phyloP scores from a whole-genome alignment of 2,888 invertebrate species.

The Fissipunctia ypsillon region DNA sequence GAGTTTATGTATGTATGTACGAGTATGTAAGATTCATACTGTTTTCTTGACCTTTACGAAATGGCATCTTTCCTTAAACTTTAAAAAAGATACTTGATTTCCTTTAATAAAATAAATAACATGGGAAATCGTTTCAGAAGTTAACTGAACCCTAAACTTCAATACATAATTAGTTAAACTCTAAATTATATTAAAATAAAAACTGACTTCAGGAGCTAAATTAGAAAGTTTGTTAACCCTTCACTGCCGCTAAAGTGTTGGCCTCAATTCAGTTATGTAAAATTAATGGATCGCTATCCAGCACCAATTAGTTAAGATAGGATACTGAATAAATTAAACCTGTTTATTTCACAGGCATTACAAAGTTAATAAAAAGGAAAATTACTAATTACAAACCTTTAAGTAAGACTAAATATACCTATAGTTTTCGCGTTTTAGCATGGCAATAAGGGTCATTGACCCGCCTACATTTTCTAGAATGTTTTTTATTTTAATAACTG shows the following conservation, averaged over 20 bases:
- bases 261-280: constrained; percentile 54
- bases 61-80: not conserved
- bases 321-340: constrained; percentile 50
- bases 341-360: constrained; percentile 21
- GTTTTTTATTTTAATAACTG: not conserved
- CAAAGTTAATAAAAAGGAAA: not conserved
- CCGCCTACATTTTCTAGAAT: not conserved
- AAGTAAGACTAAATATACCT: not conserved
- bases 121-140: constrained; percentile 16
- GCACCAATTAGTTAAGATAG: constrained; percentile 47
- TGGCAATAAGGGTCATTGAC: not conserved
- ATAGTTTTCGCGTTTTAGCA: not conserved
- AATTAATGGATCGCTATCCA: constrained; percentile 57
- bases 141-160: constrained; percentile 42
- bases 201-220: constrained; percentile 39
- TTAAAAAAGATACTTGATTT: not conserved
- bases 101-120: constrained; percentile 18
- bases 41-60: not conserved
- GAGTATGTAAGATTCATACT: no score
- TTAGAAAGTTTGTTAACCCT: constrained; percentile 58
- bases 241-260: constrained; percentile 47
- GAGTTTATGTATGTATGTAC: no score
- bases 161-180: constrained; percentile 36
- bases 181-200: constrained; percentile 53
- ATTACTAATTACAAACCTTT: not conserved